Base-by-base conservation (phyloP, 2,797 vertebrate genomes). In the Apogon talboti region DNA sequence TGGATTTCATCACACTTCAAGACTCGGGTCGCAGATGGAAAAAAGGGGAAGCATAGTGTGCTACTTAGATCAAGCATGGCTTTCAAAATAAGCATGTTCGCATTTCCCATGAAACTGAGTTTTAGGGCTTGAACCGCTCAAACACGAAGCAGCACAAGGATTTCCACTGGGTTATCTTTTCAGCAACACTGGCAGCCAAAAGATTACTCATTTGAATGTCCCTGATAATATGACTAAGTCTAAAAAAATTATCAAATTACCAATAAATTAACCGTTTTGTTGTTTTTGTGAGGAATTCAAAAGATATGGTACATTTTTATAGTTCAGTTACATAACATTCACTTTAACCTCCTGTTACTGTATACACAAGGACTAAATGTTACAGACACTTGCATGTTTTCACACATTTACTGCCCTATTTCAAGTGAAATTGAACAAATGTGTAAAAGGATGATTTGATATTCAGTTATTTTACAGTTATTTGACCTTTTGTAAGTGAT, bases 81-180 rank as follows among this genome's bases (percentile, higher is more conserved):
- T 76, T 69, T 79, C 24, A 45, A 79, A 85, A 63, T 49, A 55
- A 75, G 55, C 59, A 46, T 11, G 13, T 33, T 60, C 53, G 66
- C 48, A 38, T 79, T 84, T 84, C 78, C 74, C 79, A 74, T 78
- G 58, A 76, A 86, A 59, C 43, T 3, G 13, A n/a, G 21, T 68
- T 66, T 71, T 21, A 7, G 63, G 51, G 44, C 44, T 58, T 78
- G 62, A 76, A 43, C 19, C 2, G 41, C 67, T 80, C 64, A 24
- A 64, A 57, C 15, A 2, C 49, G 41, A 38, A 0, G 44, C 51
- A 35, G 40, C 52, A 46, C 40, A 41, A 46, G 56, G 60, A 55
- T 67, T 76, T 62, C 55, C 59, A 0, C 38, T 1, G 59, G 44
- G 64, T 77, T 85, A 74, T 83, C 76, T n/a, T 71, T 43, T 66